phyloP scores from a whole-genome alignment of 1,140 invertebrate species.

The Helicoverpa armigera region DNA sequence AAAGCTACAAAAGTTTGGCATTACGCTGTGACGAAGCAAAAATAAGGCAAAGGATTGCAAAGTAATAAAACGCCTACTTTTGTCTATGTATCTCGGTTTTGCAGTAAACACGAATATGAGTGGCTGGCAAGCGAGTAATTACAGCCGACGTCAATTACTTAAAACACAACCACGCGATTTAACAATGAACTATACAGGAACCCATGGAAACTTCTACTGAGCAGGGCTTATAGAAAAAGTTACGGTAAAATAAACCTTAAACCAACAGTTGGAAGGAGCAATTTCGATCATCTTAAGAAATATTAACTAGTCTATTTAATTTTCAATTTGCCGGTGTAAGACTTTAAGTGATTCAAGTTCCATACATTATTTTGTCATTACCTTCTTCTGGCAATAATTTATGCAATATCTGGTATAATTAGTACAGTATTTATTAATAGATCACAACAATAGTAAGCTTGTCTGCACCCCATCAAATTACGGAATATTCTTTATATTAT shows the following conservation, averaged over 20 bases:
- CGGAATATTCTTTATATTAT: no score
- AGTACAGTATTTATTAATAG: no score
- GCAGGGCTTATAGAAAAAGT: neutral
- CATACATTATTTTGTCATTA: slow-evolving; percentile 10
- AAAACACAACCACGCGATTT: slow-evolving; percentile 58
- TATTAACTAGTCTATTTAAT: slow-evolving; percentile 19
- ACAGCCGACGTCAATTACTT: slow-evolving; percentile 56
- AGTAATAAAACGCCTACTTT: slow-evolving; percentile 17
- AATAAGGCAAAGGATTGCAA: slow-evolving; percentile 1
- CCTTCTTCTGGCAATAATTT: no score
- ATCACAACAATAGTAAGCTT: no score
- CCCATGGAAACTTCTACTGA: slow-evolving; percentile 12
- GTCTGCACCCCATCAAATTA: no score
- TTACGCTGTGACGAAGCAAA: slow-evolving; percentile 17
- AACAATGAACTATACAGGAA: slow-evolving; percentile 53
- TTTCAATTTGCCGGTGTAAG: slow-evolving; percentile 3
- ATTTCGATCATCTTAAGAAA: slow-evolving; percentile 19
- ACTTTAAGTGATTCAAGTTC: slow-evolving; percentile 23
- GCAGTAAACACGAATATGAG: slow-evolving; percentile 26
- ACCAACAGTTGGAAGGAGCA: neutral
- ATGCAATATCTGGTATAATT: no score
- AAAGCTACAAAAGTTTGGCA: slow-evolving; percentile 32
- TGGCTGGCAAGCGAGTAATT: slow-evolving; percentile 53
- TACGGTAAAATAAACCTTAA: slow-evolving; percentile 21
- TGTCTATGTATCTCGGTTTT: slow-evolving; percentile 2